These are phyloP conservation scores for Drosophila carrolli DNA, from an alignment of 1,140 invertebrate species.

Conservation along the genomic window DNA sequence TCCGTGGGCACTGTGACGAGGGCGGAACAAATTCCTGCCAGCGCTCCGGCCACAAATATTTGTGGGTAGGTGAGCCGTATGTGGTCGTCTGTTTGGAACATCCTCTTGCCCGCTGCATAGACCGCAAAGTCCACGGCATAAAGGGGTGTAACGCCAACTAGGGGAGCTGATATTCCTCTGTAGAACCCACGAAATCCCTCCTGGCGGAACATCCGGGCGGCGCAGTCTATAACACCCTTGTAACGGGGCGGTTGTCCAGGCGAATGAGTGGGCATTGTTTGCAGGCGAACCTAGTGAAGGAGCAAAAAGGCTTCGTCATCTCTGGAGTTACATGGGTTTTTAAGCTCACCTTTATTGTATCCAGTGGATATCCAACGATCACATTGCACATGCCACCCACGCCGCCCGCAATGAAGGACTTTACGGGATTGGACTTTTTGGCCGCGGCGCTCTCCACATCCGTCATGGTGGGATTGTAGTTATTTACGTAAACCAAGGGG, in stretches of 20 bases:
- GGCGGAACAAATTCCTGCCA: constrained; percentile 97
- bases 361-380: constrained; percentile 96
- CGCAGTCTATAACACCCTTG: constrained; percentile 96
- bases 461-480: constrained; percentile 27
- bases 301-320: neutral
- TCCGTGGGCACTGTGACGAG: constrained; percentile 98
- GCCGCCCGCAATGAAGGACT: constrained; percentile 98
- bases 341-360: constrained; percentile 91
- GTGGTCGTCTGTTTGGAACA: constrained; percentile 90
- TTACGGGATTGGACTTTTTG: constrained; percentile 90
- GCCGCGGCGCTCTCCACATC: constrained; percentile 12
- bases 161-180: constrained; percentile 90
- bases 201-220: constrained; percentile 93
- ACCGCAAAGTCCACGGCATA: constrained; percentile 98
- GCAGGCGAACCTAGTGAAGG: constrained; percentile 90
- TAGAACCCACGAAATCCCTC: constrained; percentile 95
- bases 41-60: constrained; percentile 95
- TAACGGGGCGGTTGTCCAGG: constrained; percentile 92
- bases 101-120: constrained; percentile 95
- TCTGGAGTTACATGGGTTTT: neutral
- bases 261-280: constrained; percentile 94
- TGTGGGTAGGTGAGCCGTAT: constrained; percentile 89
- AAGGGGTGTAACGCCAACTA: constrained; percentile 93
- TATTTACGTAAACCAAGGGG: constrained; percentile 63
- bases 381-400: constrained; percentile 98